Percentiles rank a stretch among this genome's conserved stretches.
phyloP scores from a whole-genome alignment of 2,888 invertebrate species.

The Cephonodes hylas region DNA sequence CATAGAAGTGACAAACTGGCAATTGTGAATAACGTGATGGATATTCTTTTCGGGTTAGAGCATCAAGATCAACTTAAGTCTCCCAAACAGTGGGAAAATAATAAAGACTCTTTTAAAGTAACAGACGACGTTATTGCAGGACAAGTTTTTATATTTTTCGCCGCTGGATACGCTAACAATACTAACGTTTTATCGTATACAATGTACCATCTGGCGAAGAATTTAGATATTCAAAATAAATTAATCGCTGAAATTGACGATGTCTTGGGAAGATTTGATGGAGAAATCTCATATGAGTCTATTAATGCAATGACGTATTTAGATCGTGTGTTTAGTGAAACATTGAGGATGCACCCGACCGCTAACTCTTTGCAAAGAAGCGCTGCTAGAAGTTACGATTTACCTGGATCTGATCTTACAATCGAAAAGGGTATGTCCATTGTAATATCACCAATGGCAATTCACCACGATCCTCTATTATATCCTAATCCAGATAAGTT shows the following conservation, averaged over 20 bases:
- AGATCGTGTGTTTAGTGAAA: conserved; percentile 51
- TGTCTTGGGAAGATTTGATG: conserved; percentile 38
- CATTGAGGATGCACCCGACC: conserved; percentile 60
- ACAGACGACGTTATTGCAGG: conserved; percentile 41
- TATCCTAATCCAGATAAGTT: conserved; percentile 60
- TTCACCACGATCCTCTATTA: conserved; percentile 55
- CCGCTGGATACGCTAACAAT: conserved; percentile 64
- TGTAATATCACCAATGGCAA: conserved; percentile 41
- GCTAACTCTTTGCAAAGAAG: conserved; percentile 44
- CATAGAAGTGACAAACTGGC: conserved; percentile 29
- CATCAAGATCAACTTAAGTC: conserved; percentile 20
- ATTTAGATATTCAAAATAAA: conserved; percentile 50
- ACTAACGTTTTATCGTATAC: conserved; percentile 51
- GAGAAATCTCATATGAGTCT: conserved; percentile 46
- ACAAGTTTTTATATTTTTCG: conserved; percentile 51
- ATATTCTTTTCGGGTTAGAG: conserved; percentile 35
- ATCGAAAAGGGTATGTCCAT: conserved; percentile 44
- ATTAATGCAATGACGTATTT: conserved; percentile 48
- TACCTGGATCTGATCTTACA: conserved; percentile 42
- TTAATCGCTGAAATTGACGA: conserved; percentile 48
- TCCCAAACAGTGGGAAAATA: conserved; percentile 10
- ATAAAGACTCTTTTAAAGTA: conserved; percentile 24
- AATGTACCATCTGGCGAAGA: conserved; percentile 50
- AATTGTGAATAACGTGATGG: conserved; percentile 38
- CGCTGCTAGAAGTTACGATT: conserved; percentile 39